Percentiles rank a stretch among this genome's conserved stretches.
Conservation (phyloP, 2,113 vertebrate genomes). For the Cyphomyrus plagiostoma region DNA sequence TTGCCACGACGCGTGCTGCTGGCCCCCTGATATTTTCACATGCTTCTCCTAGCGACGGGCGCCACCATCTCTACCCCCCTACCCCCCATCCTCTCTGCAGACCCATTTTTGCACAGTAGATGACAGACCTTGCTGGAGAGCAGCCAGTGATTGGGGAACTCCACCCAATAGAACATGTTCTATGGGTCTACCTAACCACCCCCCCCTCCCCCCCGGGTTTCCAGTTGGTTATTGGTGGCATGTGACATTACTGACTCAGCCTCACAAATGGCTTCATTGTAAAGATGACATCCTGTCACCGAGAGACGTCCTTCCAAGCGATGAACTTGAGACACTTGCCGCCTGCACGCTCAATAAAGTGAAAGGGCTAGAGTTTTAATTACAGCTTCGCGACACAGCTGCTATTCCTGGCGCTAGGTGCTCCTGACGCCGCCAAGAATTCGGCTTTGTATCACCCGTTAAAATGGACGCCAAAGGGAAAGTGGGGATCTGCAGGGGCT, state of each 20-base stretch:
- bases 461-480: neutral
- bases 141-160: neutral
- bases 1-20: neutral
- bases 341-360: neutral
- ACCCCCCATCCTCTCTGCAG: too few species aligned
- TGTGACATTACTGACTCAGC: neutral
- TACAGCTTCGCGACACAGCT: neutral
- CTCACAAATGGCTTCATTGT: neutral
- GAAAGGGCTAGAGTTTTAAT: constrained; percentile 5
- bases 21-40: neutral
- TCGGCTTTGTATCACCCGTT: neutral
- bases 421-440: neutral
- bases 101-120: neutral
- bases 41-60: neutral
- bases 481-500: neutral
- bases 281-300: neutral
- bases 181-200: neutral
- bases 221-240: neutral
- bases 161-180: neutral
- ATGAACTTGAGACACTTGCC: neutral
- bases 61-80: too few species aligned
- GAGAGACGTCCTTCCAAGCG: neutral
- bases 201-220: neutral
- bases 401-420: constrained; percentile 16
- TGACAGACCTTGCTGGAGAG: neutral